Conservation (phyloP, 2,888 invertebrate species). For the Pollenia amentaria region DNA sequence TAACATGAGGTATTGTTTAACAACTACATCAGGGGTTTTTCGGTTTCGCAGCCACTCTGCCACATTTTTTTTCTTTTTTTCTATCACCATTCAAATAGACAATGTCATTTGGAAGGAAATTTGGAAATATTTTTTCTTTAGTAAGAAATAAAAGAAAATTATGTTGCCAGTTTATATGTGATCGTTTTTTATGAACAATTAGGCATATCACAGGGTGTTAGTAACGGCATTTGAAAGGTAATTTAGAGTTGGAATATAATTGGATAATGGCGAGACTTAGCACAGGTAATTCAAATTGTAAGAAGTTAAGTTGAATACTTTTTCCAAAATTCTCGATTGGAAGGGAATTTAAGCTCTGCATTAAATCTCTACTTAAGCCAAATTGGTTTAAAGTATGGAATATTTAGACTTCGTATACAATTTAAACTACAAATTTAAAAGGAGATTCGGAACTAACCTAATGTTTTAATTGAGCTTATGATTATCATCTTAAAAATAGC, state of each 20-base stretch:
- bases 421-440: no score
- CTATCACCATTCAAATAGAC: conserved; percentile 9
- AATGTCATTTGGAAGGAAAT: conserved; percentile 39
- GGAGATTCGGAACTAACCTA: no score
- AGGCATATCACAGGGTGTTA: conserved; percentile 23
- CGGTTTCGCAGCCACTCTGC: not conserved
- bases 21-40: conserved; percentile 8
- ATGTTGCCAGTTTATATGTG: conserved; percentile 14
- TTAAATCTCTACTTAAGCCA: no score
- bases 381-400: no score
- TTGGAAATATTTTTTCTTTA: conserved; percentile 14
- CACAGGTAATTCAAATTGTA: not conserved
- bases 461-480: conserved; percentile 5
- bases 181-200: not conserved
- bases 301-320: not conserved
- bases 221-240: not conserved
- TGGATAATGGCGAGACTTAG: not conserved
- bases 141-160: conserved; percentile 19
- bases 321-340: no score
- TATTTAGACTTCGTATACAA: no score
- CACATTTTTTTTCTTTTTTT: not conserved
- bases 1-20: conserved; percentile 36
- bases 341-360: no score
- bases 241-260: not conserved
- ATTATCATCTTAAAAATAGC: conserved; percentile 29